Conservation (phyloP, 1,140 invertebrate genomes). For the Gonioctena quinquepunctata region DNA sequence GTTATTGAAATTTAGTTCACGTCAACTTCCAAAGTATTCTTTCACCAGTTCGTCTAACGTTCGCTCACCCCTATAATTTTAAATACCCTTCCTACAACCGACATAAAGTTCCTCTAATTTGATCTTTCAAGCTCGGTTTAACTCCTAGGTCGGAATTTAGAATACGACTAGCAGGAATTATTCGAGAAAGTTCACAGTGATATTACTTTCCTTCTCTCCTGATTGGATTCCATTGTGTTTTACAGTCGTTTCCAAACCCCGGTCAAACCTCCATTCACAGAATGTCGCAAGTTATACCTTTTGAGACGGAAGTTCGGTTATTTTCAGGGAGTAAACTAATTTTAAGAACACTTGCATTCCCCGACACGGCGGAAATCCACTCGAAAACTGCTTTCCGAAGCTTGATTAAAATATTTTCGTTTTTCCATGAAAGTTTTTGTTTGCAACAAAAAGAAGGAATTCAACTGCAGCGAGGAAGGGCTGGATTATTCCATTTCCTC, state of each 20-base stretch:
- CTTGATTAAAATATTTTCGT: conserved; percentile 10
- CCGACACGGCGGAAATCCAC: not conserved
- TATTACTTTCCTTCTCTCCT: conserved; percentile 43
- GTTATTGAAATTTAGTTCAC: no score
- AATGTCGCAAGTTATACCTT: conserved; percentile 27
- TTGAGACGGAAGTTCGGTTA: conserved; percentile 9
- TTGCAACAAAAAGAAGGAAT: not conserved
- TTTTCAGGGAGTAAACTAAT: conserved; percentile 7
- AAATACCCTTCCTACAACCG: not conserved
- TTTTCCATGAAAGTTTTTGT: not conserved
- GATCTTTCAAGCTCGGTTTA: conserved; percentile 23
- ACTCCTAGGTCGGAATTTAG: conserved; percentile 18
- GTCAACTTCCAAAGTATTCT: no score
- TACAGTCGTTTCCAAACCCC: conserved; percentile 38
- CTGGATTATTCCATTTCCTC: no score
- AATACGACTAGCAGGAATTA: conserved; percentile 30
- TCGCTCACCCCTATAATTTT: no score
- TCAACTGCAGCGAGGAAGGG: no score
- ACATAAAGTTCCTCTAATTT: conserved; percentile 3
- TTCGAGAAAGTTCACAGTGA: conserved; percentile 42
- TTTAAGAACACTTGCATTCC: conserved; percentile 2
- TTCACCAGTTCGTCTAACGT: no score
- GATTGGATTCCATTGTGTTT: conserved; percentile 50
- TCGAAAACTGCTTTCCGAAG: not conserved
- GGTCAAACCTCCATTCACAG: conserved; percentile 26